Evolutionary conservation across 37 sponge, comb jelly and placozoan species (phyloP), one percentile per base, ranked within the genome.

Genomic region (Aphrocallistes beatrix): DNA sequence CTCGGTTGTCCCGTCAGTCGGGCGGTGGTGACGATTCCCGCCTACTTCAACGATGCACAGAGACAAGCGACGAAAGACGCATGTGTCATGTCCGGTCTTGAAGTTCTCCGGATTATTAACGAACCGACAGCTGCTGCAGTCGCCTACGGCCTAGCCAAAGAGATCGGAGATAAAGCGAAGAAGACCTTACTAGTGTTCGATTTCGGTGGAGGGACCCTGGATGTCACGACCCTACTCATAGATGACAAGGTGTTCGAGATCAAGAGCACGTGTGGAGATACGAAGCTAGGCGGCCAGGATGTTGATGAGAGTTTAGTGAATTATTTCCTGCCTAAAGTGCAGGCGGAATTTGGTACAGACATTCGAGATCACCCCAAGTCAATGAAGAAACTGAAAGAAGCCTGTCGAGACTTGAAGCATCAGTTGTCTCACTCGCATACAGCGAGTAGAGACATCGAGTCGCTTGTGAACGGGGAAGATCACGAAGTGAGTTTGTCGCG

Each of bases 101-200:
- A 87, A 40, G 91, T 98, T 21, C 90, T 92, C 86, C 51, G 94
- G 17, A 93, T 98, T n/a, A 98, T 98, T 69, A 98, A 95, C 40
- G 99, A 98, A 82, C 99, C 99, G 34, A 98, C 99, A 0, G 92
- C 99, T 39, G 99, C 99, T 39, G 94, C 99, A 19, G 85, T 98
- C 50, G 95, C 99, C 0, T 98, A 98, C 81, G 99, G 99, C 1
- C 85, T 98, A 23, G 93, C 94, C 45, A 94, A 83, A 82, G 85
- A 69, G 0, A 36, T 17, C 1, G 81, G 37, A 0, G 85, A 85
- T 23, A 81, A 38, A 0, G 51, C 34, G 36, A 39, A 87, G 1
- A 82, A 51, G 50, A 95, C 90, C 0, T 82, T 95, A 38, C 86
- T 95, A n/a, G 86, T 95, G 36, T 95, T 93, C 81, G 96, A 95